Evolutionary conservation across 1,140 invertebrate genomes (phyloP), one percentile per base, ranked within the genome.

Genomic region (Colletes gigas): DNA sequence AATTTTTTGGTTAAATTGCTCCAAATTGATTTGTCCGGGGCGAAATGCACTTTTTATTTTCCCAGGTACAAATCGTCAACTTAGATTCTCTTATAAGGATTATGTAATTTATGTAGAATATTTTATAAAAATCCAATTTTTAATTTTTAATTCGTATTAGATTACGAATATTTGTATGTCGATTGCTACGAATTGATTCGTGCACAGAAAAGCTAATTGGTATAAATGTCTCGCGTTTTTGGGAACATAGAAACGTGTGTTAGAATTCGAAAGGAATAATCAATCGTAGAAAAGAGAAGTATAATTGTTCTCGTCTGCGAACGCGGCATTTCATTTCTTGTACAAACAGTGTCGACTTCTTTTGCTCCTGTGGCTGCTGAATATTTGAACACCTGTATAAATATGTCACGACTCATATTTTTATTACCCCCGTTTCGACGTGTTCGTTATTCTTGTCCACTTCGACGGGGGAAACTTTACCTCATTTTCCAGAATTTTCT

Each of bases 341-440:
- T 41, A 54, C 60, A 73, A 74, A 65, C 59, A 66, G 60, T 67
- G 73, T 21, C 68, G 60, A 77, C 19, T 41, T 69, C 17, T 12
- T 77, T 10, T 39, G 39, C 68, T 67, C 19, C 63, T 19, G 39
- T 14, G 73, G 55, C 73, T 67, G 52, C 30, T 67, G 73, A 67
- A 67, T 57, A 76, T 76, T 76, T 76, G 47, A 76, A 76, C 63
- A 63, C 57, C 73, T 57, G 52, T 67, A 67, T 76, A 67, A 76
- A 76, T 76, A 57, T 67, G 73, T 75, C 73, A 62, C 73, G 15
- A 39, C 71, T 63, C 19, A 52, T 57, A 67, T 57, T 76, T 76
- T 76, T 67, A 15, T 63, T 52, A 21, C 19, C 60, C 6, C 12
- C 15, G 10, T 50, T 44, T 21, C 50, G 19, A 50, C 65, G 47